Conservation (phyloP, 2,888 invertebrate genomes). For the Eupeodes latifasciatus region DNA sequence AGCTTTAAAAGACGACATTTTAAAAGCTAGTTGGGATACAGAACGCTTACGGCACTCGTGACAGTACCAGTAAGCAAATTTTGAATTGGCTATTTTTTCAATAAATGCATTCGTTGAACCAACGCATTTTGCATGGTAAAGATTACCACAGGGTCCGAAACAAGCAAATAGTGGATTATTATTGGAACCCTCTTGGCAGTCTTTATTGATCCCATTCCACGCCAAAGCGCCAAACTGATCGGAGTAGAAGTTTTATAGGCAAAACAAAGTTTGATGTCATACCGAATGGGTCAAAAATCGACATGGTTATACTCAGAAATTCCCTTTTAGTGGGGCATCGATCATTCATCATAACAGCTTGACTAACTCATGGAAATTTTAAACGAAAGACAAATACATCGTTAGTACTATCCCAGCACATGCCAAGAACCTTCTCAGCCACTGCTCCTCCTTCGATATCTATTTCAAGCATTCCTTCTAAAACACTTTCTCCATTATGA, state of each 20-base stretch:
- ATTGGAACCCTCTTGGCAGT: no score
- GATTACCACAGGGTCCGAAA: no score
- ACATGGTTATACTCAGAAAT: constrained; percentile 29
- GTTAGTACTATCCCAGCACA: constrained; percentile 59
- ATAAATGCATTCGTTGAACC: no score
- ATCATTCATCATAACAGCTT: neutral
- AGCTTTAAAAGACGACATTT: no score
- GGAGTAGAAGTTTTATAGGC: neutral
- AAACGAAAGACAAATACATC: constrained; percentile 56
- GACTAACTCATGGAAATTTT: neutral
- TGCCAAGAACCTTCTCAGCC: constrained; percentile 63
- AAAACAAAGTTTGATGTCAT: constrained; percentile 1
- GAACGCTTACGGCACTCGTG: no score
- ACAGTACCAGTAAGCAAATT: no score
- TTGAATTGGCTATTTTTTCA: no score
- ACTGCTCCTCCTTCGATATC: neutral
- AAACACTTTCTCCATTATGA: no score
- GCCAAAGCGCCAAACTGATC: constrained; percentile 2
- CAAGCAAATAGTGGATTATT: no score
- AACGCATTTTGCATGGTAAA: no score
- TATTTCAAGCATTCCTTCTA: no score
- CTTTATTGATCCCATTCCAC: constrained; percentile 23
- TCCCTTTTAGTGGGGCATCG: constrained; percentile 38
- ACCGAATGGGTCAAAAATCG: constrained; percentile 30
- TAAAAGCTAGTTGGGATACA: no score